Percentiles rank a stretch among this genome's conserved stretches.
Evolutionary conservation across 1,140 invertebrate genomes (phyloP).

Genomic region (fruit fly (Drosophila melanogaster)): DNA sequence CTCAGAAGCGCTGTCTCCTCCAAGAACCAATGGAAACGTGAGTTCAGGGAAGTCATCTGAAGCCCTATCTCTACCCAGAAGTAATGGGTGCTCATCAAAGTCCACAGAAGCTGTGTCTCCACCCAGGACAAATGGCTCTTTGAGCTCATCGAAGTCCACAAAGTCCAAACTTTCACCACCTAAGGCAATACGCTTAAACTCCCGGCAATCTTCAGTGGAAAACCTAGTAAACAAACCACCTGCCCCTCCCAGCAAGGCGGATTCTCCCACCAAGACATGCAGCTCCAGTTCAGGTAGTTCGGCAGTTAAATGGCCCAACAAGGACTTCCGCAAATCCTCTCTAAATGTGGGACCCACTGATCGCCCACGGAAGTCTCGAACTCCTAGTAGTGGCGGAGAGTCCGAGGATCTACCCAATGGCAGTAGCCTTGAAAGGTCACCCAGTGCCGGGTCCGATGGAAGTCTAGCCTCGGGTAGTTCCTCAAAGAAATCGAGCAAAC

Average conservation of each 20-base stretch:
- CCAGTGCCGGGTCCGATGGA: conserved; percentile 77
- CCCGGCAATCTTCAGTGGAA: conserved; percentile 75
- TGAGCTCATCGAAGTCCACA: conserved; percentile 23
- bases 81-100: conserved; percentile 15
- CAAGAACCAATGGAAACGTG: conserved; percentile 17
- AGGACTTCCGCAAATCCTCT: conserved; percentile 91
- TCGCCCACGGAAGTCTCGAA: conserved; percentile 78
- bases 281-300: conserved; percentile 56
- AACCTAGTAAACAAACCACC: conserved; percentile 85
- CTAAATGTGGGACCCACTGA: conserved; percentile 88
- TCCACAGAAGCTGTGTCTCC: conserved; percentile 8
- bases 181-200: conserved; percentile 66
- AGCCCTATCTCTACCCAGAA: conserved; percentile 61
- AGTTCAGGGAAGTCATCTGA: conserved; percentile 41
- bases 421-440: conserved; percentile 65
- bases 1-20: conserved; percentile 6
- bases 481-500: conserved; percentile 32
- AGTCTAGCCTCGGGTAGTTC: conserved; percentile 45
- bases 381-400: conserved; percentile 79
- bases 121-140: conserved; percentile 17
- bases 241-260: conserved; percentile 85
- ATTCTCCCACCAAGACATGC: conserved; percentile 82
- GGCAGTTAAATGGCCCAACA: conserved; percentile 87
- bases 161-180: conserved; percentile 80
- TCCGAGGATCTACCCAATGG: conserved; percentile 56